Percentiles rank a stretch among this genome's conserved stretches.
Conservation (phyloP, 2,888 invertebrate genomes). For the Nineta flava region DNA sequence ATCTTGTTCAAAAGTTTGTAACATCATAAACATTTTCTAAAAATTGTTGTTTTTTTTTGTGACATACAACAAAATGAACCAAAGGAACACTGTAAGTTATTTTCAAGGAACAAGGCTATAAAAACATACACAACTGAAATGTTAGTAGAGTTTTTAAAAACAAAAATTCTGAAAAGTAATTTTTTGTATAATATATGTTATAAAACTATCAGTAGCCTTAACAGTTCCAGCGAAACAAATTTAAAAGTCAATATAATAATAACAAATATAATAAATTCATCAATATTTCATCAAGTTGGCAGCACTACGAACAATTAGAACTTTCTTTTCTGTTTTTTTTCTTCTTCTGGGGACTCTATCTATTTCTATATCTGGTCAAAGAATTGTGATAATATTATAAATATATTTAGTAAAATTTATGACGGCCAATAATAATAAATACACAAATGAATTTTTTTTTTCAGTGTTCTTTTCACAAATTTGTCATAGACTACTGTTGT, state of each 20-base stretch:
- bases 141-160: background rate
- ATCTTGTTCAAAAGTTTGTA: too few relatives aligned
- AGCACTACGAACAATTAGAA: background rate
- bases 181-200: background rate
- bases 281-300: slow-evolving; percentile 6
- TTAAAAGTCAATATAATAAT: background rate
- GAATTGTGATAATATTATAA: too few relatives aligned
- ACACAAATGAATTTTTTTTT: too few relatives aligned
- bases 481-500: too few relatives aligned
- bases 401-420: too few relatives aligned
- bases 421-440: too few relatives aligned
- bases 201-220: background rate
- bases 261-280: slow-evolving; percentile 4
- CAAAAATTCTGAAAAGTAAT: background rate
- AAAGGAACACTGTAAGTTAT: background rate
- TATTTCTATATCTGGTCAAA: too few relatives aligned
- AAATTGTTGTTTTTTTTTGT: background rate
- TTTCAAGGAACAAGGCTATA: background rate
- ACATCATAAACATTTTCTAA: too few relatives aligned
- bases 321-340: too few relatives aligned
- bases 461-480: too few relatives aligned
- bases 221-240: background rate
- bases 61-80: background rate
- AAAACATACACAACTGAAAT: background rate
- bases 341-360: too few relatives aligned